Base-by-base conservation (phyloP, 2,113 vertebrate genomes). In the Sisor rabdophorus region DNA sequence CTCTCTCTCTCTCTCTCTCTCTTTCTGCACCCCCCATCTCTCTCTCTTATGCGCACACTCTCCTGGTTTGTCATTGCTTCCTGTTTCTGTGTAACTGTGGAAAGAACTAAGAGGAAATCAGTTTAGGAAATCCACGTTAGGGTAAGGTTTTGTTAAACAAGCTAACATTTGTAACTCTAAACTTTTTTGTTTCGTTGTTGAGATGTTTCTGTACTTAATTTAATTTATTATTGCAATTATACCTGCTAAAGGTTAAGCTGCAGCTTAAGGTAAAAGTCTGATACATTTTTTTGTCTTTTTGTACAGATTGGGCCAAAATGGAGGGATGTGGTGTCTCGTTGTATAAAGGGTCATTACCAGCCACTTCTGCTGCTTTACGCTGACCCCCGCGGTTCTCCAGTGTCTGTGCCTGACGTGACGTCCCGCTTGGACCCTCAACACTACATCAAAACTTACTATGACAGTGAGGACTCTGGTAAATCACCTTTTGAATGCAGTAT, bases 241-340 rank as follows among this genome's bases (percentile, higher is more conserved):
- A 28, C 28, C 12, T 30, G 9, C 13, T 17, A 11, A 19, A 5
- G 3, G 52, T 69, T 69, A 48, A 69, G 65, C 47, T 11, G 15
- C 17, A 17, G 9, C 48, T 10, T 16, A 30, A 12, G 7, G 6
- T 15, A 48, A 16, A 11, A 67, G 36, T 65, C 11, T 2, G n/a
- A 26, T n/a, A 67, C 40, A 47, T 47, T 55, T 73, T 48, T 64
- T 36, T 40, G n/a, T 75, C n/a, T 13, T 74, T 22, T 30, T 50
- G 26, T 32, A 67, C 85, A 98, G 96, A 97, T 98, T 79, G 96
- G 97, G 19, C 95, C 96, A 28, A 97, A 95, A 85, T 98, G 97
- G 97, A 98, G 96, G 87, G 97, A 98, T 86, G 97, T 98, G 81
- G 96, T 98, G 26, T 97, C 94, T 5, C 96, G 96, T 81, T 98